Base-by-base conservation (phyloP, 1,140 invertebrate species). In the Pseudobourletiella spinata region DNA sequence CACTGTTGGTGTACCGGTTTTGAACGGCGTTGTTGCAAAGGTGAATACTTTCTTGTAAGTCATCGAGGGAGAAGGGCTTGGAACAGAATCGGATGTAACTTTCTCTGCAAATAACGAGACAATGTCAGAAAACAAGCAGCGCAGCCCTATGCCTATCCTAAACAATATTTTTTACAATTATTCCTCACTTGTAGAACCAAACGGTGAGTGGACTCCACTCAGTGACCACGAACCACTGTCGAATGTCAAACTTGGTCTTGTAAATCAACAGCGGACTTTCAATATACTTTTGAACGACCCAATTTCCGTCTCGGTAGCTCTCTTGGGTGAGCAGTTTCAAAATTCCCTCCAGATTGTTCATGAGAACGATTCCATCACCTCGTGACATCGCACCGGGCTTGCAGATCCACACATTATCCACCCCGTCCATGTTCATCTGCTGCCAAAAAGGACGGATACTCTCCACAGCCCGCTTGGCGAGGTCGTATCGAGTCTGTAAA, bases 351-450 rank as follows among this genome's bases (percentile, higher is more conserved):
- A 95, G 78, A 72, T 84, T 86, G 73, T 92, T 88, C 79, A 91
- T 84, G 26, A 95, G 78, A 22, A 86, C 82, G 60, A 95, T 95
- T 42, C 91, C 93, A 68, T 89, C 80, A 0, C 93, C 92, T 2
- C 92, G 80, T 64, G 91, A 95, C 74, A 91, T 89, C 57, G 92
- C 92, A 16, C 91, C 91, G 0, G 93, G 93, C 75, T 97, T 97
- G 25, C 95, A 48, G 22, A 48, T 48, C 44, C 44, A 48, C 6
- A 48, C 48, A 84, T 80, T 32, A 83, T 78, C 0, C 91, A 91
- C 73, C 95, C 92, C 67, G 75, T 73, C 64, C 63, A 89, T 81
- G 1, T 86, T 81, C 58, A 86, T 81, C 72, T 92, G 88, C 0
- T 89, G 88, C 86, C 87, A 91, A 72, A 81, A 83, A 46, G 75